Evolutionary conservation across 2,797 vertebrate genomes (phyloP).

Genomic region (Jordanella pulchra): DNA sequence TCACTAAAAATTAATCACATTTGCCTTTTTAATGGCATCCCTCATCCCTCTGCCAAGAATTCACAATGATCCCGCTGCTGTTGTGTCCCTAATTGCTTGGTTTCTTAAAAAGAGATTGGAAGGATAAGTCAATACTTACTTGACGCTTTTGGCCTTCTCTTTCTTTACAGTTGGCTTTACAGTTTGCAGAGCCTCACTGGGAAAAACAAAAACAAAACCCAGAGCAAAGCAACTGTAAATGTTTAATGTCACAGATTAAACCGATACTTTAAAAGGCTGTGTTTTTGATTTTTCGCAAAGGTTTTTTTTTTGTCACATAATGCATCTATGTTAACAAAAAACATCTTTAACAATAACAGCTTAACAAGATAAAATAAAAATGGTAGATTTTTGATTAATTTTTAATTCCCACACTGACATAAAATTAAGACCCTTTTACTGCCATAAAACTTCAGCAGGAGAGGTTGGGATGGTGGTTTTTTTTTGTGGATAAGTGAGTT

Average conservation of each 20-base stretch:
- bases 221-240: background rate
- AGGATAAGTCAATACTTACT: slow-evolving; percentile 79
- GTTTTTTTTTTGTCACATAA: background rate
- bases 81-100: slow-evolving; percentile 46
- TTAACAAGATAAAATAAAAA: background rate
- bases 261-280: background rate
- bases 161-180: slow-evolving; percentile 62
- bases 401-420: no score
- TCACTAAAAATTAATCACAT: slow-evolving; percentile 81
- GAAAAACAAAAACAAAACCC: background rate
- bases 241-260: background rate
- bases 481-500: background rate
- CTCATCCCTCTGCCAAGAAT: slow-evolving; percentile 72
- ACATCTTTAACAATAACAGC: background rate
- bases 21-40: slow-evolving; percentile 82
- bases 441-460: background rate
- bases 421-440: background rate
- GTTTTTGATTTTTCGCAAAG: background rate
- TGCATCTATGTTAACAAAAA: background rate
- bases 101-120: slow-evolving; percentile 69
- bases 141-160: slow-evolving; percentile 69
- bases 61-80: slow-evolving; percentile 60
- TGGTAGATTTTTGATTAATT: background rate
- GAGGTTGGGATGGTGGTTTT: background rate
- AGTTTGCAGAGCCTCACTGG: slow-evolving; percentile 37